Percentiles rank a stretch among this genome's conserved stretches.
Evolutionary conservation across 2,113 vertebrate species (phyloP).

Genomic region (Cygnus buccinator): DNA sequence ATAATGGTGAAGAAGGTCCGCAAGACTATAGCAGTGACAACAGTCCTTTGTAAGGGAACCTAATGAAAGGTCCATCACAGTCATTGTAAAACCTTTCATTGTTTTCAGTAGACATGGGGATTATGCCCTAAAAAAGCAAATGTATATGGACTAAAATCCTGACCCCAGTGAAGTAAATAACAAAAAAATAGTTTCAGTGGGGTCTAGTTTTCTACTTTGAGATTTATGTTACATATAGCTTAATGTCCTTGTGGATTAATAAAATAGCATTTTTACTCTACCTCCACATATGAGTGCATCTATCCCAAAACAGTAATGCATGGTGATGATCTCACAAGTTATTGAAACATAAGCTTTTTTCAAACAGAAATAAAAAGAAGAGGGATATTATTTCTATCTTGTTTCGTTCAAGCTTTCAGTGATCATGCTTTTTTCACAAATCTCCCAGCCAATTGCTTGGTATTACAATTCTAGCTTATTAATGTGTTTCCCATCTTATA

Average conservation of each 20-base stretch:
- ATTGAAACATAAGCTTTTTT: not conserved
- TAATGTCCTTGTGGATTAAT: not conserved
- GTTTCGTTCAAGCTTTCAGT: not conserved
- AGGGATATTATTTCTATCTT: not conserved
- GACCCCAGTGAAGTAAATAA: not conserved
- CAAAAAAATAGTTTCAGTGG: not conserved
- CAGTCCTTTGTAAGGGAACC: not conserved
- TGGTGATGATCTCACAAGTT: not conserved
- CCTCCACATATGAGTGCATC: not conserved
- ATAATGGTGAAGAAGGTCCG: constrained; percentile 27
- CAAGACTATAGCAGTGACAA: not conserved
- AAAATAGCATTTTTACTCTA: not conserved
- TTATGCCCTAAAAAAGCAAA: not conserved
- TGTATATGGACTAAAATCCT: constrained; percentile 12
- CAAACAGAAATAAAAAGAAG: not conserved
- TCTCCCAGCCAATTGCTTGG: not conserved
- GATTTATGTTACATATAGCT: not conserved
- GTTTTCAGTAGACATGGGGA: not conserved
- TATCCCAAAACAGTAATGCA: not conserved
- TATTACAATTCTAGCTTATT: not conserved
- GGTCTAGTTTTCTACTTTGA: not conserved
- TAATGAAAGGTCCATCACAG: constrained; percentile 32
- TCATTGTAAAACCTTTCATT: constrained; percentile 16
- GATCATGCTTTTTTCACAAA: not conserved
- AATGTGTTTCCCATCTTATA: not conserved